Conservation (phyloP, 2,797 vertebrate species). For the Liasis olivaceus region DNA sequence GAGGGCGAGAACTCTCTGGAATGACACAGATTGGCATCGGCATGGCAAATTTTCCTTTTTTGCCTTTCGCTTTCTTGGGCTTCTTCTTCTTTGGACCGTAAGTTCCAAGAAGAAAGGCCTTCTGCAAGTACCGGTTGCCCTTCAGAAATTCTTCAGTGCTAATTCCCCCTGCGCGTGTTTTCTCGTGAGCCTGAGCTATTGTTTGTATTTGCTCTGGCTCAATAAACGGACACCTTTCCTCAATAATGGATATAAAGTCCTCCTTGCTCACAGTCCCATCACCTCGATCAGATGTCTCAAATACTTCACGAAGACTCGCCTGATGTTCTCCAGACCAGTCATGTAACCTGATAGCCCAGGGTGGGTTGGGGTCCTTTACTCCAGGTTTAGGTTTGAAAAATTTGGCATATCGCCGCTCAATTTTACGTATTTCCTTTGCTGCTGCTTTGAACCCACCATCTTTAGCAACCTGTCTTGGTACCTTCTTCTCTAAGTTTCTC, state of each 20-base stretch:
- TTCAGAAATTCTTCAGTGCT: slow-evolving; percentile 84
- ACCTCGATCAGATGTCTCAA: slow-evolving; percentile 61
- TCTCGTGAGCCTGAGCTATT: slow-evolving; percentile 77
- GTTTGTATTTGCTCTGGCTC: slow-evolving; percentile 61
- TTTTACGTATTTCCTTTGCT: slow-evolving; percentile 78
- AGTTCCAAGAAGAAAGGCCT: slow-evolving; percentile 79
- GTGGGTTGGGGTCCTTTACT: slow-evolving; percentile 69
- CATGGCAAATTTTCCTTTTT: slow-evolving; percentile 70
- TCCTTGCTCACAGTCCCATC: slow-evolving; percentile 71
- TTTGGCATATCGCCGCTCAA: slow-evolving; percentile 77
- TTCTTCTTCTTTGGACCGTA: slow-evolving; percentile 80
- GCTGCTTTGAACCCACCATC: slow-evolving; percentile 80
- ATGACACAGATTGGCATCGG: slow-evolving; percentile 85
- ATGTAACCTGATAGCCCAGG: slow-evolving; percentile 83
- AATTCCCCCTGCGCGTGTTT: slow-evolving; percentile 66
- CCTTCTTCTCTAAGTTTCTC: slow-evolving; percentile 80
- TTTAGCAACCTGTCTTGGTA: slow-evolving; percentile 83
- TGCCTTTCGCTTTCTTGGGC: slow-evolving; percentile 71
- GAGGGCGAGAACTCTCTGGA: slow-evolving; percentile 59
- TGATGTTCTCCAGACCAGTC: slow-evolving; percentile 89
- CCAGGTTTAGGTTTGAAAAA: slow-evolving; percentile 60
- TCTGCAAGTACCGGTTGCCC: slow-evolving; percentile 85
- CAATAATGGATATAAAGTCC: slow-evolving; percentile 78
- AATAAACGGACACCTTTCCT: slow-evolving; percentile 71
- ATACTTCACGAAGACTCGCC: slow-evolving; percentile 68